Conservation (phyloP, 2,888 invertebrate genomes). For the Ormyrus nitidulus region DNA sequence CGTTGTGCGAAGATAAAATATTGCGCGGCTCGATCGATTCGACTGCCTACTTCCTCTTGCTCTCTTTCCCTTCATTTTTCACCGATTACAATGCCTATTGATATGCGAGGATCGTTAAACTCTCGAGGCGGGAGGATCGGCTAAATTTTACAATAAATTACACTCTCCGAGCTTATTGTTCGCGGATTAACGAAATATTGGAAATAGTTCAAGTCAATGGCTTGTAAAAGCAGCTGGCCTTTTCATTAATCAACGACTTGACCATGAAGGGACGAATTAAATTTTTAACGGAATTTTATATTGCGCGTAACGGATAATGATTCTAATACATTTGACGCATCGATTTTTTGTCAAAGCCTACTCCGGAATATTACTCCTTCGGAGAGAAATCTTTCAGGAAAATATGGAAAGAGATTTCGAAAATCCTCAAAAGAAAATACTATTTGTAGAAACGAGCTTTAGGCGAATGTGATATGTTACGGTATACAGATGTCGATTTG, state of each 20-base stretch:
- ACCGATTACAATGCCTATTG: constrained; percentile 20
- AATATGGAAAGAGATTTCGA: no score
- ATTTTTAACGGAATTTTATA: background rate
- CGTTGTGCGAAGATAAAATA: constrained; percentile 56
- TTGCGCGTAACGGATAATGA: no score
- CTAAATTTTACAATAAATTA: constrained; percentile 2
- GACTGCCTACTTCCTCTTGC: background rate
- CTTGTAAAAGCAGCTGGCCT: background rate
- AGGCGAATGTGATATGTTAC: no score
- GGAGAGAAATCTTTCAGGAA: no score
- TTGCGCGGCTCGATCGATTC: constrained; percentile 48
- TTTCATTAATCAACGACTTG: background rate
- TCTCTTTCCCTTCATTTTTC: constrained; percentile 30
- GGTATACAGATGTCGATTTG: no score
- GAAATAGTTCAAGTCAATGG: background rate
- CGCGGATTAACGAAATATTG: background rate
- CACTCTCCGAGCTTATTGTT: background rate
- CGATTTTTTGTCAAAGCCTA: no score
- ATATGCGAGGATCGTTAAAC: background rate
- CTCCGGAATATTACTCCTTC: no score
- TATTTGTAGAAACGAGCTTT: no score
- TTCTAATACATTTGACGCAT: no score
- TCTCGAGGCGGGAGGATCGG: background rate
- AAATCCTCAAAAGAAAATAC: no score
- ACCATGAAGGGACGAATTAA: background rate